Percentiles rank a stretch among this genome's conserved stretches.
Conservation (phyloP, 2,888 invertebrate species). For the Noctua janthe region DNA sequence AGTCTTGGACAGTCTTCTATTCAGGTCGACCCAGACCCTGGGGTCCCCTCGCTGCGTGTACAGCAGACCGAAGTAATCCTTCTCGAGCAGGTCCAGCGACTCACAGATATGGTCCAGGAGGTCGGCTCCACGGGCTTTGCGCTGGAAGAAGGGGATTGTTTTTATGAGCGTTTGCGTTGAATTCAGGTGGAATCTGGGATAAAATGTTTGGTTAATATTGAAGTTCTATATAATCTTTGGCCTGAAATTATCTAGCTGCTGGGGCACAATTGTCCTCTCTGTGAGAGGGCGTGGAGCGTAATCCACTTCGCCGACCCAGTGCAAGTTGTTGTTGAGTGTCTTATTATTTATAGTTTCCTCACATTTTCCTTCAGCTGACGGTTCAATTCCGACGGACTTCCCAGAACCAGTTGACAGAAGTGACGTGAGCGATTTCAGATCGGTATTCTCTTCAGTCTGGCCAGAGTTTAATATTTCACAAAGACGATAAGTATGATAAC, state of each 20-base stretch:
- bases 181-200: background rate
- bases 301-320: background rate
- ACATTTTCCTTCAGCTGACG: background rate
- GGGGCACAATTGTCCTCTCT: background rate
- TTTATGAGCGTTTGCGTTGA: background rate
- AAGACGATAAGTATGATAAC: background rate
- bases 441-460: background rate
- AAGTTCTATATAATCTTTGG: background rate
- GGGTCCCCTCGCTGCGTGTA: constrained; percentile 95
- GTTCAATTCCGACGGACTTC: background rate
- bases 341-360: fast-evolving
- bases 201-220: background rate
- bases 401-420: background rate
- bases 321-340: background rate
- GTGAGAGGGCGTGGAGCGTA: background rate
- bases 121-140: constrained; percentile 96
- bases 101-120: constrained; percentile 97
- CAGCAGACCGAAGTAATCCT: constrained; percentile 97
- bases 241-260: background rate
- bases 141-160: constrained; percentile 89
- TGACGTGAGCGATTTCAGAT: background rate
- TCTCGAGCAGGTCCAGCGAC: constrained; percentile 96
- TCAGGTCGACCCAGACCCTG: constrained; percentile 96
- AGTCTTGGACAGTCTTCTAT: constrained; percentile 96
- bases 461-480: background rate